Percentiles rank a stretch among this genome's conserved stretches.
phyloP scores from a whole-genome alignment of 1,140 invertebrate genomes.

The Tribolium madens region DNA sequence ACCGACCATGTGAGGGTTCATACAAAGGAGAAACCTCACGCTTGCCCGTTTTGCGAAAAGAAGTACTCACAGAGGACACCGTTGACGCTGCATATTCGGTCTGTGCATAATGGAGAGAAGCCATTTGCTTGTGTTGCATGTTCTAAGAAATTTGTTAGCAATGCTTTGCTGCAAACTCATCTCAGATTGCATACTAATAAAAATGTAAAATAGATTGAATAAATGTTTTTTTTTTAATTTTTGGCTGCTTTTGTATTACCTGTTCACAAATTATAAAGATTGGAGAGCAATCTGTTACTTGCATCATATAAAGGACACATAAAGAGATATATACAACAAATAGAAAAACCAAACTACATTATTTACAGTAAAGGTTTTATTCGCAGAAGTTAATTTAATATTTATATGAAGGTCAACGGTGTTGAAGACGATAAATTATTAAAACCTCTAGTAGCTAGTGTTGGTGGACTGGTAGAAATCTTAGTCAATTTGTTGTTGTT shows the following conservation, averaged over 20 bases:
- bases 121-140: conserved; percentile 70
- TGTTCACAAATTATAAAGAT: not conserved
- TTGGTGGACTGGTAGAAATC: too few species aligned
- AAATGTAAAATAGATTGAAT: not conserved
- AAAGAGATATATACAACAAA: too few species aligned
- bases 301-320: too few species aligned
- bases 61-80: conserved; percentile 76
- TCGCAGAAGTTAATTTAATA: conserved; percentile 55
- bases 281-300: too few species aligned
- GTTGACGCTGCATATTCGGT: conserved; percentile 74
- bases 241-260: not conserved
- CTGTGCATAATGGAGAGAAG: conserved; percentile 71
- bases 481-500: too few species aligned
- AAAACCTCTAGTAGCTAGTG: too few species aligned
- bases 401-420: not conserved
- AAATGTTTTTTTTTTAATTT: not conserved
- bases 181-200: not conserved
- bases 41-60: conserved; percentile 74
- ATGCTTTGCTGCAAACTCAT: conserved; percentile 20
- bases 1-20: conserved; percentile 80
- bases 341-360: too few species aligned
- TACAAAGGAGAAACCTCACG: conserved; percentile 83
- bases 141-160: conserved; percentile 64
- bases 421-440: too few species aligned
- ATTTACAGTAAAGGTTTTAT: conserved; percentile 66